Evolutionary conservation across 2,113 vertebrate species (phyloP), one percentile per base, ranked within the genome.

Genomic region (Hypomesus transpacificus): DNA sequence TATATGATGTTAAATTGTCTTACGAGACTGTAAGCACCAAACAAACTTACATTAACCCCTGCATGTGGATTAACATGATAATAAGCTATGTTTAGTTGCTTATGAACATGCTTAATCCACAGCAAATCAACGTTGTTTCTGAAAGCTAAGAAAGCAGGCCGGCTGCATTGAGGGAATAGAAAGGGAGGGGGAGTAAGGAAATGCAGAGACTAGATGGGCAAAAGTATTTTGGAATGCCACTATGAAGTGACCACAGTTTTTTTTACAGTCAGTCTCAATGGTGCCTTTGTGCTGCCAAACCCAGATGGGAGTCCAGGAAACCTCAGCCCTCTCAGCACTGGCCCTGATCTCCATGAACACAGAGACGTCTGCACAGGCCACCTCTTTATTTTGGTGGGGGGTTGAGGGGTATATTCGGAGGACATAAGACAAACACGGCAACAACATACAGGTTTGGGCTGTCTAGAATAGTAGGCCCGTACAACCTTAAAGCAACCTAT

Each of bases 241-340:
- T 74, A 73, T 69, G 81, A 11, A 53, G 77, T 74, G 75, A 84
- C 87, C 87, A 78, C 86, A 79, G 80, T 72, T 17, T 46, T 46
- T 76, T 88, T 85, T 83, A 83, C 80, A 58, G 74, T 70, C 70
- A 1, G 74, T 51, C 86, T 87, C 78, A 83, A 87, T 83, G 70
- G 75, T 58, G 79, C 75, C 84, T 86, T 84, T 85, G 80, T 87
- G 79, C 78, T 77, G 81, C 75, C 22, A 69, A 74, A 79, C 73
- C 74, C 81, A 87, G 84, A 82, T 79, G 87, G 78, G 67, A 69
- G 14, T 74, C 60, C 75, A 80, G 80, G 81, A 85, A 87, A 86
- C 76, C 71, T 81, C 82, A 77, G 81, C 58, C 71, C 74, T 63
- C 56, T 8, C 16, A 67, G 63, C 66, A 70, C 58, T 59, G 69